Conservation (phyloP, 2,113 vertebrate genomes). For the Telmatochromis sp. region DNA sequence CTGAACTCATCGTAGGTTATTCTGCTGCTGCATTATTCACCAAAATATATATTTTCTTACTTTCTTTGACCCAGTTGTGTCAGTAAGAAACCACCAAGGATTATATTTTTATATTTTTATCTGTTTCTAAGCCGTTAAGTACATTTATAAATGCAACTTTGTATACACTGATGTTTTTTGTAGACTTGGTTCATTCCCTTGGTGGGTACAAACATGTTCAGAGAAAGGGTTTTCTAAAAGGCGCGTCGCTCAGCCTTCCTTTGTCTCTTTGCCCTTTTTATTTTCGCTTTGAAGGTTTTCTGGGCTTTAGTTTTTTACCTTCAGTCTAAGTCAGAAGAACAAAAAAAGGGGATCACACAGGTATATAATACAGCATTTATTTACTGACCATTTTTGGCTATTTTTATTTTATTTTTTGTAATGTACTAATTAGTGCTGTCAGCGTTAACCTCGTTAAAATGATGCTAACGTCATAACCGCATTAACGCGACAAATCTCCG, state of each 20-base stretch:
- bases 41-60: neutral
- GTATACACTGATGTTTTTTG: neutral
- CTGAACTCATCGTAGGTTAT: neutral
- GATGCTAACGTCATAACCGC: rapidly evolving
- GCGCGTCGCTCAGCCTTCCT: neutral
- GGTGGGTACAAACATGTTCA: neutral
- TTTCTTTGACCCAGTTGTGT: neutral
- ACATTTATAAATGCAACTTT: neutral
- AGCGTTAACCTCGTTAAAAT: rapidly evolving
- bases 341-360: neutral
- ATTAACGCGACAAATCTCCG: rapidly evolving
- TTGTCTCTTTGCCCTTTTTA: neutral
- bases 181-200: neutral
- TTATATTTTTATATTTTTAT: neutral
- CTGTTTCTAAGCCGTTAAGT: neutral
- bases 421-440: neutral
- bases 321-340: neutral
- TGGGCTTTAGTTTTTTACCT: neutral
- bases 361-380: neutral
- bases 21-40: neutral
- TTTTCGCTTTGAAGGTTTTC: neutral
- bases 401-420: neutral
- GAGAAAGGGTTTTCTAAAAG: neutral
- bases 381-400: neutral
- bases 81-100: neutral